A percentile compares a stretch with the other conserved stretches of the same genome.
Evolutionary conservation across 2,888 invertebrate species (phyloP).

Genomic region (Watsonalla cultraria): DNA sequence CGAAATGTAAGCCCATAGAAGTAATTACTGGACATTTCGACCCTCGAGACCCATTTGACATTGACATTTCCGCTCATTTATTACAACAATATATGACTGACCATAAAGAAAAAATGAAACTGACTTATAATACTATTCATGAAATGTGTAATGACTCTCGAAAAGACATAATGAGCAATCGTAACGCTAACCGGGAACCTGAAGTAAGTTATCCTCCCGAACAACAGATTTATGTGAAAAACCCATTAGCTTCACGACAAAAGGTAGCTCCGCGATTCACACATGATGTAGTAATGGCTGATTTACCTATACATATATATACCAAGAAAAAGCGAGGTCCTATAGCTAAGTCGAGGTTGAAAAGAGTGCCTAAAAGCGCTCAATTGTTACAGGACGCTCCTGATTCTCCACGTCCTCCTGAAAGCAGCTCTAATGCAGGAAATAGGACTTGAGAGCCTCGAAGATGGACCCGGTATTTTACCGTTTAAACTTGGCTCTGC

Average conservation of each 20-base stretch:
- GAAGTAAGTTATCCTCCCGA: slow-evolving; percentile 13
- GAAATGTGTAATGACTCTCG: slow-evolving; percentile 4
- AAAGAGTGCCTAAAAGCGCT: slow-evolving; percentile 14
- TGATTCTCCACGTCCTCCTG: not conserved
- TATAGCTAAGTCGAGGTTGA: slow-evolving; percentile 17
- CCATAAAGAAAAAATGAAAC: slow-evolving; percentile 11
- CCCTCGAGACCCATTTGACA: slow-evolving; percentile 14
- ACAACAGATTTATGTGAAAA: slow-evolving; percentile 15
- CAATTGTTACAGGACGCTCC: slow-evolving; percentile 22
- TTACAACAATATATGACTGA: slow-evolving; percentile 14
- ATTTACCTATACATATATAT: slow-evolving; percentile 24
- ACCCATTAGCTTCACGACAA: slow-evolving; percentile 17
- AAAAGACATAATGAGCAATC: slow-evolving; percentile 9
- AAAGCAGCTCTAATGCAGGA: slow-evolving; percentile 3
- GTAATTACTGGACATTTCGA: slow-evolving; percentile 22
- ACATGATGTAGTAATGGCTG: slow-evolving; percentile 16
- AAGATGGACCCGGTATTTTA: slow-evolving; percentile 12
- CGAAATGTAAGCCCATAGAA: slow-evolving; percentile 20
- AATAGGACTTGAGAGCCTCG: slow-evolving; percentile 7
- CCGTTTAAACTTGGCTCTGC: slow-evolving; percentile 18
- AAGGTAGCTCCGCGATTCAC: slow-evolving; percentile 22
- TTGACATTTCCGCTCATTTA: slow-evolving; percentile 11
- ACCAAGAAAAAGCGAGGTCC: slow-evolving; percentile 18
- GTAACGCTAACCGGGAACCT: slow-evolving; percentile 14
- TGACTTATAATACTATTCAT: slow-evolving; percentile 10